A percentile compares a stretch with the other conserved stretches of the same genome.
These are phyloP conservation scores for Nyctereutes procyonoides DNA, from an alignment of 2,113 vertebrate species.

Conservation along the genomic window DNA sequence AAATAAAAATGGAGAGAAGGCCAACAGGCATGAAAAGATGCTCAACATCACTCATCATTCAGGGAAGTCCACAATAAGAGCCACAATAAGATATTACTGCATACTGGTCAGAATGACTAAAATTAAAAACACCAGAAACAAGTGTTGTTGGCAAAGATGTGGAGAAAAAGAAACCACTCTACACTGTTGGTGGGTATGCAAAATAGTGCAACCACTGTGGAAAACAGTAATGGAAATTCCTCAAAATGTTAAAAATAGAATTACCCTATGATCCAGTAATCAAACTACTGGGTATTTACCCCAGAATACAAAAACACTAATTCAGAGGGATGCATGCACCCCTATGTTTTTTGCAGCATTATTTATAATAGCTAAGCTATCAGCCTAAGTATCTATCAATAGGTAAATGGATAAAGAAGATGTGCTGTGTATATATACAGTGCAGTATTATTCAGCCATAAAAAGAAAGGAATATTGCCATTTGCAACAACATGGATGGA, in stretches of 20 bases:
- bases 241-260: not conserved
- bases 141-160: not conserved
- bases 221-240: not conserved
- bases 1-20: not conserved
- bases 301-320: not conserved
- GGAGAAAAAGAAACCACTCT: not conserved
- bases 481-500: not conserved
- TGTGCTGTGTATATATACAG: not conserved
- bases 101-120: not conserved
- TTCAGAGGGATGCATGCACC: not conserved
- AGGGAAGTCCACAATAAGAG: not conserved
- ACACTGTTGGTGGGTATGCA: not conserved
- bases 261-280: not conserved
- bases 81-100: not conserved
- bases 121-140: not conserved
- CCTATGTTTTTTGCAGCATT: not conserved
- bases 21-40: not conserved
- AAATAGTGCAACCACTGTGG: not conserved
- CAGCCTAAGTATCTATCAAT: not conserved
- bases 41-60: not conserved
- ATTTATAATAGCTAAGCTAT: not conserved
- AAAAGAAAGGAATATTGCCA: not conserved
- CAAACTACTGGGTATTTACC: not conserved
- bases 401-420: not conserved
- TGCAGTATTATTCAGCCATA: not conserved